Percentiles rank a stretch among this genome's conserved stretches.
Conservation (phyloP, 2,888 invertebrate genomes). For the Arrhopalites spinosus region DNA sequence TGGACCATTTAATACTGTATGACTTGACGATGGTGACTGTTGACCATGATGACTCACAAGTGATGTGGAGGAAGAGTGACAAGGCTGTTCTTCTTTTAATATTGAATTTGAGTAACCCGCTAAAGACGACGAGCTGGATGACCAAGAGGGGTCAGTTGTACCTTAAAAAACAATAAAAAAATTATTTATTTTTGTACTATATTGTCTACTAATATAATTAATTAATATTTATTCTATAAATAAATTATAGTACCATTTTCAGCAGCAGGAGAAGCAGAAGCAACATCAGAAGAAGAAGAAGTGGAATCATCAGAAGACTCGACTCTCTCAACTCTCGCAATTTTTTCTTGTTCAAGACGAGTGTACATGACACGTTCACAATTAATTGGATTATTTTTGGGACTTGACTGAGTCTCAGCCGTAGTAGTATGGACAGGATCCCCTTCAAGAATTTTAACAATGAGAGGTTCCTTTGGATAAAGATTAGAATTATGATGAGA, state of each 20-base stretch:
- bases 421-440: constrained; percentile 42
- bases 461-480: constrained; percentile 37
- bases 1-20: background rate
- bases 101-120: constrained; percentile 47
- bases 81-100: constrained; percentile 41
- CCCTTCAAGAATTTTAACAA: constrained; percentile 50
- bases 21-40: background rate
- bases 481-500: background rate
- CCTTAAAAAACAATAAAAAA: too few relatives aligned
- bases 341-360: constrained; percentile 47
- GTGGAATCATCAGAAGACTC: constrained; percentile 55
- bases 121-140: constrained; percentile 49
- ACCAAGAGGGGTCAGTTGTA: constrained; percentile 55
- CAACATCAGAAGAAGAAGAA: constrained; percentile 50
- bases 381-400: background rate
- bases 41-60: constrained; percentile 1
- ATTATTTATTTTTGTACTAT: too few relatives aligned
- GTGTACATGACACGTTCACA: constrained; percentile 49
- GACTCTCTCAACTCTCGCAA: constrained; percentile 51
- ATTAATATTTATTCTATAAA: too few relatives aligned
- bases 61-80: constrained; percentile 5
- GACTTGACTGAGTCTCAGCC: background rate
- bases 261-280: constrained; percentile 52
- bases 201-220: too few relatives aligned
- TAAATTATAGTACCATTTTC: constrained; percentile 51